Evolutionary conservation across 2,113 vertebrate species (phyloP).

Genomic region (Apaloderma vittatum): DNA sequence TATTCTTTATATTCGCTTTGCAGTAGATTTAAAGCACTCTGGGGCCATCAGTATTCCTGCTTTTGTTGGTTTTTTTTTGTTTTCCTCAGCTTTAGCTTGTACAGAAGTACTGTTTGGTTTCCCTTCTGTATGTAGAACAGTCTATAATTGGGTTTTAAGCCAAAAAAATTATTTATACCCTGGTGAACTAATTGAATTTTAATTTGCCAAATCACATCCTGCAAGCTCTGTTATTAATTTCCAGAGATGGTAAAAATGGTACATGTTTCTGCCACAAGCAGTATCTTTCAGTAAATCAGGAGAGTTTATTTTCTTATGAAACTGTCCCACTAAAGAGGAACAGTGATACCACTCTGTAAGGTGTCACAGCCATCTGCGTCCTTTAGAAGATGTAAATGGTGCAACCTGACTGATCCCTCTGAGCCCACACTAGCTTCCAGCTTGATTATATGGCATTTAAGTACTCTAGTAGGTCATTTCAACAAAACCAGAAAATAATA

Average conservation of each 20-base stretch:
- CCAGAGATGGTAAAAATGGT: not conserved
- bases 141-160: not conserved
- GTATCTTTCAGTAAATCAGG: not conserved
- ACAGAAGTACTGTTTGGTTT: not conserved
- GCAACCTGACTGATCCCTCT: not conserved
- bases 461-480: not conserved
- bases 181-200: not conserved
- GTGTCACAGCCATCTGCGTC: rapidly evolving
- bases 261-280: not conserved
- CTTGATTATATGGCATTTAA: not conserved
- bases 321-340: not conserved
- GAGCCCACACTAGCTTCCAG: not conserved
- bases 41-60: not conserved
- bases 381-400: not conserved
- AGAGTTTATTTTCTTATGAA: not conserved
- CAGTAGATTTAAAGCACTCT: not conserved
- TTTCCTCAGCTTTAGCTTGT: not conserved
- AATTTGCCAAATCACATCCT: not conserved
- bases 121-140: not conserved
- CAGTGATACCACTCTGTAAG: not conserved
- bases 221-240: not conserved
- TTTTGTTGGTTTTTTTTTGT: not conserved
- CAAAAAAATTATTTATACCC: not conserved
- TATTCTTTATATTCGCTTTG: not conserved
- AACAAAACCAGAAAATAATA: not conserved